Evolutionary conservation across 1,140 invertebrate genomes (phyloP).

Genomic region (Bemisia tabaci): DNA sequence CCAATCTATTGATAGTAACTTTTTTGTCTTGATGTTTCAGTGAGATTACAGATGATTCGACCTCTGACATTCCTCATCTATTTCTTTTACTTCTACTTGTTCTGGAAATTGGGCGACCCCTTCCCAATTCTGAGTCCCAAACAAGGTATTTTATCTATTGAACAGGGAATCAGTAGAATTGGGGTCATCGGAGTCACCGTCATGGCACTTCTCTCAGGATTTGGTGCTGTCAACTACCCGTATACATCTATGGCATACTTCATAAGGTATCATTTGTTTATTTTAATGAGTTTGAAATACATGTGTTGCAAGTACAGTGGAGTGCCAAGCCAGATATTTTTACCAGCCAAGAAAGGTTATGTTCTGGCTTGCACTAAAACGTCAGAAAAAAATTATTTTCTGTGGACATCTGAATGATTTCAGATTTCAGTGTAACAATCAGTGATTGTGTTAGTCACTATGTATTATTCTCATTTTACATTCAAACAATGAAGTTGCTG

Average conservation of each 20-base stretch:
- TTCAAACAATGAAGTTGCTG: too few species aligned
- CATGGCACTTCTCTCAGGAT: conserved; percentile 96
- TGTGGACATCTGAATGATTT: too few species aligned
- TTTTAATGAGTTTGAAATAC: too few species aligned
- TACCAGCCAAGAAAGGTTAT: too few species aligned
- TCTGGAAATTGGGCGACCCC: conserved; percentile 98
- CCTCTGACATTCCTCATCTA: conserved; percentile 73
- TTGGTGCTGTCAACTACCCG: conserved; percentile 99
- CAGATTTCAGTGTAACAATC: too few species aligned
- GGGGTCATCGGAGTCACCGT: conserved; percentile 98
- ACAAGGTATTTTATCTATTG: conserved; percentile 86
- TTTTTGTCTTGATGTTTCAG: conserved; percentile 39
- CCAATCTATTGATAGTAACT: too few species aligned
- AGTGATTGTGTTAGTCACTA: too few species aligned
- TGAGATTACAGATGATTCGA: conserved; percentile 61
- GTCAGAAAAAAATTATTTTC: too few species aligned
- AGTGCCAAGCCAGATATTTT: too few species aligned
- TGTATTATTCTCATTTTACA: too few species aligned
- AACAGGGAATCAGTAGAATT: conserved; percentile 90
- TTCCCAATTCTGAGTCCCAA: conserved; percentile 94
- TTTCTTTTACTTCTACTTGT: conserved; percentile 86
- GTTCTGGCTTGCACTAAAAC: too few species aligned
- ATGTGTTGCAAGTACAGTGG: too few species aligned
- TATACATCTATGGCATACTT: conserved; percentile 99
- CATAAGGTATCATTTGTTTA: conserved; percentile 51